Evolutionary conservation across 2,797 vertebrate genomes (phyloP).

Genomic region (Phoxinus dragarum): DNA sequence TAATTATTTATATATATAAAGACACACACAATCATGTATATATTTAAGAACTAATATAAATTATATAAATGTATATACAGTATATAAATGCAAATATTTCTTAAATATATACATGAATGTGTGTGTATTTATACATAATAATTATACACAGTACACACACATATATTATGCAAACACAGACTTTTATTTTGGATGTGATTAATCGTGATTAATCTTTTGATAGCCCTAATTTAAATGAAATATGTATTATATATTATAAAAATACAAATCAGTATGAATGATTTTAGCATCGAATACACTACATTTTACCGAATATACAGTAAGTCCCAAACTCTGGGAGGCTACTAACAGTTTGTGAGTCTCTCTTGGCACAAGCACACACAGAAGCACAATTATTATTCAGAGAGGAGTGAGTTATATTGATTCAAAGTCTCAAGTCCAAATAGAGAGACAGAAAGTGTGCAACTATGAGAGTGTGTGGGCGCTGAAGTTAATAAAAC

Average conservation of each 20-base stretch:
- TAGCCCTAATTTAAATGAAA: background rate
- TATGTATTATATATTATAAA: background rate
- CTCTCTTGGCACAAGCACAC: slow-evolving; percentile 33
- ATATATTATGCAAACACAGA: too few species aligned
- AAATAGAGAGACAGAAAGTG: slow-evolving; percentile 46
- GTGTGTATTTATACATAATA: too few species aligned
- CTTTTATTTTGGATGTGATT: too few species aligned
- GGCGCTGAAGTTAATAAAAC: slow-evolving; percentile 50
- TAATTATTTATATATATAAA: too few species aligned
- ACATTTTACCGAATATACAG: background rate
- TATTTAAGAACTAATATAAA: too few species aligned
- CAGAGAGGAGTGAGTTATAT: slow-evolving; percentile 31
- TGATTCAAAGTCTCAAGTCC: slow-evolving; percentile 46
- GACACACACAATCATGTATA: too few species aligned
- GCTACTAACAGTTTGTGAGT: slow-evolving; percentile 22
- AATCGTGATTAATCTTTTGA: too few species aligned
- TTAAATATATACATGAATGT: too few species aligned
- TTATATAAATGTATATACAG: too few species aligned
- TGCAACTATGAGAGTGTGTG: slow-evolving; percentile 39
- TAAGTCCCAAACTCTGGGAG: background rate
- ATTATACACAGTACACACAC: too few species aligned
- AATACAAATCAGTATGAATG: background rate
- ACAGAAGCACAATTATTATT: slow-evolving; percentile 50
- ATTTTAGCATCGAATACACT: background rate
- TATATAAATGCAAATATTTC: too few species aligned